A percentile compares a stretch with the other conserved stretches of the same genome.
Conservation (phyloP, 2,888 invertebrate species). For the Pollenia griseotomentosa region DNA sequence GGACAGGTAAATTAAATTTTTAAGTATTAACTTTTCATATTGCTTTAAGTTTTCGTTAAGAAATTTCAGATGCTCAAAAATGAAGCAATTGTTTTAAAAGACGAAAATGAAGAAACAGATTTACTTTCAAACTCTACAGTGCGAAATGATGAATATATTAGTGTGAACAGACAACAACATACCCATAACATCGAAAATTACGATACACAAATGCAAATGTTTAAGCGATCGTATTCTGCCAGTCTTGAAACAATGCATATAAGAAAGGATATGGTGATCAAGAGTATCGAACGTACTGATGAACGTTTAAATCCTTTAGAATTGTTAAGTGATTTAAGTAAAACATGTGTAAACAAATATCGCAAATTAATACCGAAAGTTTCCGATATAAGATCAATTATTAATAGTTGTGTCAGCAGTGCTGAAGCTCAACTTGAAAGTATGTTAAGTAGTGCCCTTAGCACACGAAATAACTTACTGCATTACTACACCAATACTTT, state of each 20-base stretch:
- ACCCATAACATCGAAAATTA: conserved; percentile 53
- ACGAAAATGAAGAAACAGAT: too few relatives aligned
- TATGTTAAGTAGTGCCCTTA: background rate
- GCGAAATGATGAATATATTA: conserved; percentile 26
- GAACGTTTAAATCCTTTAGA: conserved; percentile 68
- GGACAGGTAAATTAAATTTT: too few relatives aligned
- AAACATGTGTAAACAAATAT: conserved; percentile 73
- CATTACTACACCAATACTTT: conserved; percentile 27
- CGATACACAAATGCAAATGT: conserved; percentile 53
- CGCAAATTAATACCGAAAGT: conserved; percentile 57
- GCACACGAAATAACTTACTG: conserved; percentile 8
- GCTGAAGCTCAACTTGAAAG: conserved; percentile 30
- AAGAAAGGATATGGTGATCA: conserved; percentile 38
- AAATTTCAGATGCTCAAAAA: too few relatives aligned
- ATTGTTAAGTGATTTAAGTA: conserved; percentile 61
- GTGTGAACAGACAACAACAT: conserved; percentile 5
- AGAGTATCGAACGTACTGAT: conserved; percentile 49
- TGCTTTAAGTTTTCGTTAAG: too few relatives aligned
- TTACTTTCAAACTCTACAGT: background rate
- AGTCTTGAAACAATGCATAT: conserved; percentile 48
- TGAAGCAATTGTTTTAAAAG: too few relatives aligned
- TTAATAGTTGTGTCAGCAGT: conserved; percentile 55
- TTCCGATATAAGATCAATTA: conserved; percentile 8
- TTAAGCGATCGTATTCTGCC: conserved; percentile 27
- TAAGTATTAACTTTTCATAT: too few relatives aligned